Conservation (phyloP, 2,888 invertebrate species). For the Agonopterix subpropinquella region DNA sequence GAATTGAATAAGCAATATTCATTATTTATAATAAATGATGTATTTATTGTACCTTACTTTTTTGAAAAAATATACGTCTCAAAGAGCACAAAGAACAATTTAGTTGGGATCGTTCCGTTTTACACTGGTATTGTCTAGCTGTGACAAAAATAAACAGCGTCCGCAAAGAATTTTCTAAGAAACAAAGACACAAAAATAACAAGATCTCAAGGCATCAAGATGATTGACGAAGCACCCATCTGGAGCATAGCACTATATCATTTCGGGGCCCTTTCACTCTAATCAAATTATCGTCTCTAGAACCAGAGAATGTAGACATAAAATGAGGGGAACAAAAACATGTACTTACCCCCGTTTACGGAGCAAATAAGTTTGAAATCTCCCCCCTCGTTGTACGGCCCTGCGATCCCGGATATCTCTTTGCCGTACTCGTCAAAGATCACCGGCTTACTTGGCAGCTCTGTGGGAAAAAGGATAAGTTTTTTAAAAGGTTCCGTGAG, state of each 20-base stretch:
- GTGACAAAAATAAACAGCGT: too few relatives aligned
- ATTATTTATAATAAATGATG: too few relatives aligned
- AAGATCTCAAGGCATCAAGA: slow-evolving; percentile 13
- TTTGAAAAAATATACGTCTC: too few relatives aligned
- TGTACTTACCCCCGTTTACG: slow-evolving; percentile 80
- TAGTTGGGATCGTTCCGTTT: too few relatives aligned
- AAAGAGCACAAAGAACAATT: too few relatives aligned
- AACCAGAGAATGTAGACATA: slow-evolving; percentile 5
- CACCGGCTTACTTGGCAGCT: slow-evolving; percentile 82
- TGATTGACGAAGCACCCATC: slow-evolving; percentile 23
- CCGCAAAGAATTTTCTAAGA: too few relatives aligned
- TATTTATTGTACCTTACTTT: too few relatives aligned
- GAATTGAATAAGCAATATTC: too few relatives aligned
- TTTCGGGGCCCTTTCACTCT: slow-evolving; percentile 8
- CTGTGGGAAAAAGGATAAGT: slow-evolving; percentile 63
- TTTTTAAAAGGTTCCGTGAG: neutral
- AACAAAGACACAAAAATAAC: too few relatives aligned
- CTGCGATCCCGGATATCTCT: slow-evolving; percentile 78
- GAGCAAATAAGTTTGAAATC: slow-evolving; percentile 84
- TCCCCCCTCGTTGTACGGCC: slow-evolving; percentile 84
- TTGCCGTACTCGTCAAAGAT: slow-evolving; percentile 83
- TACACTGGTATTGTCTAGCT: too few relatives aligned
- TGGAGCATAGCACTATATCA: slow-evolving; percentile 10
- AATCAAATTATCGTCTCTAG: slow-evolving; percentile 20
- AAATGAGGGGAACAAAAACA: slow-evolving; percentile 11